These are phyloP conservation scores for Gallinago solitaria DNA, from an alignment of 2,797 vertebrate species.

Conservation along the genomic window DNA sequence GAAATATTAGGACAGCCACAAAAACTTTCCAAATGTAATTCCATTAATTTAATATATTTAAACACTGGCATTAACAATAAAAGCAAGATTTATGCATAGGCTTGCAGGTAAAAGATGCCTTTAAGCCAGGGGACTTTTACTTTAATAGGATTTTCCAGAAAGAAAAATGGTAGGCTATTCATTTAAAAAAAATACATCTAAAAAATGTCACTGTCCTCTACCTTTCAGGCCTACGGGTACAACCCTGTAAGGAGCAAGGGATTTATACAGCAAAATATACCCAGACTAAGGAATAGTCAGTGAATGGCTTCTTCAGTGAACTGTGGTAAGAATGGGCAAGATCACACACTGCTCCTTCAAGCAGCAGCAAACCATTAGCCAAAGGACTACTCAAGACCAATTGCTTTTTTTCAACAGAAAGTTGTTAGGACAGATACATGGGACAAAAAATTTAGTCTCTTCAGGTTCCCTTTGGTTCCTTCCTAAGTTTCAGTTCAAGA, in stretches of 20 bases:
- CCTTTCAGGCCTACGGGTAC: not conserved
- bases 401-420: not conserved
- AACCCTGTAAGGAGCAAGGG: not conserved
- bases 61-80: not conserved
- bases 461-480: not conserved
- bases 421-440: not conserved
- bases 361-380: not conserved
- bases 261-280: not conserved
- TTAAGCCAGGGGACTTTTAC: not conserved
- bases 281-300: not conserved
- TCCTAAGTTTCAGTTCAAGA: not conserved
- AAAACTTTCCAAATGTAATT: not conserved
- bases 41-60: not conserved
- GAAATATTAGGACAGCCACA: not conserved
- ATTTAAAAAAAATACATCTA: not conserved
- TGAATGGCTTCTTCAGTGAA: not conserved
- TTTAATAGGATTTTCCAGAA: not conserved
- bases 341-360: not conserved
- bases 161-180: not conserved
- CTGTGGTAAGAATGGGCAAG: not conserved
- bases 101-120: not conserved
- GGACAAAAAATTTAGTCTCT: not conserved
- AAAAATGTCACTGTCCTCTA: not conserved
- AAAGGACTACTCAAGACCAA: not conserved
- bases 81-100: not conserved